Conservation (phyloP, 2,797 vertebrate genomes). For the Amphiprion clarkii region DNA sequence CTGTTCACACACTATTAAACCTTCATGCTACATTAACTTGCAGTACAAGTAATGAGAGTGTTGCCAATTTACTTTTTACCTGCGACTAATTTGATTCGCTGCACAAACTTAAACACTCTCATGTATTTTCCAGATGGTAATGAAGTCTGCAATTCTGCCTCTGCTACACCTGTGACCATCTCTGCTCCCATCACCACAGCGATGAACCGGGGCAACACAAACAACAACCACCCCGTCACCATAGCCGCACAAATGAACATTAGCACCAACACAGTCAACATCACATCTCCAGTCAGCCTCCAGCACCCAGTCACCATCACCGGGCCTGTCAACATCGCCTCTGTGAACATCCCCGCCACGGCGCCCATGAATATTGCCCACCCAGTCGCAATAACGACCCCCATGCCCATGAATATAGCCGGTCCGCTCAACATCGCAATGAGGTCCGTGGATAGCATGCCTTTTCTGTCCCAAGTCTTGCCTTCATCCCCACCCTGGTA, state of each 20-base stretch:
- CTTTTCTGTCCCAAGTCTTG: conserved; percentile 97
- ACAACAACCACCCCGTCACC: conserved; percentile 91
- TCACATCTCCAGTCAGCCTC: conserved; percentile 94
- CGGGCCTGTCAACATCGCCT: conserved; percentile 94
- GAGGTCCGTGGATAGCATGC: conserved; percentile 91
- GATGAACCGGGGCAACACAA: conserved; percentile 81
- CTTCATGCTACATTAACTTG: background rate
- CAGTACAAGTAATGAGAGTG: background rate
- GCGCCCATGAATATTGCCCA: conserved; percentile 96
- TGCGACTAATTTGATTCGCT: background rate
- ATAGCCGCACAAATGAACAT: conserved; percentile 99
- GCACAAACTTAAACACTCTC: background rate
- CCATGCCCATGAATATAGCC: conserved; percentile 94
- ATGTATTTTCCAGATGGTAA: conserved; percentile 67
- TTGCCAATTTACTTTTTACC: background rate
- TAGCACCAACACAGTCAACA: conserved; percentile 95
- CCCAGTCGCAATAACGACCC: conserved; percentile 95
- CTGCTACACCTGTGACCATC: conserved; percentile 79
- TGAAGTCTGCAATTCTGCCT: conserved; percentile 82
- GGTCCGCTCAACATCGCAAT: conserved; percentile 94
- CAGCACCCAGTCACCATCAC: conserved; percentile 98
- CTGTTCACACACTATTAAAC: background rate
- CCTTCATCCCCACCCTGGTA: conserved; percentile 96
- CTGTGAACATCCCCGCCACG: conserved; percentile 84
- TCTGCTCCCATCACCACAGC: conserved; percentile 80